A percentile compares a stretch with the other conserved stretches of the same genome.
Evolutionary conservation across 2,113 vertebrate genomes (phyloP).

Genomic region (Petrocephalus microphthalmus): DNA sequence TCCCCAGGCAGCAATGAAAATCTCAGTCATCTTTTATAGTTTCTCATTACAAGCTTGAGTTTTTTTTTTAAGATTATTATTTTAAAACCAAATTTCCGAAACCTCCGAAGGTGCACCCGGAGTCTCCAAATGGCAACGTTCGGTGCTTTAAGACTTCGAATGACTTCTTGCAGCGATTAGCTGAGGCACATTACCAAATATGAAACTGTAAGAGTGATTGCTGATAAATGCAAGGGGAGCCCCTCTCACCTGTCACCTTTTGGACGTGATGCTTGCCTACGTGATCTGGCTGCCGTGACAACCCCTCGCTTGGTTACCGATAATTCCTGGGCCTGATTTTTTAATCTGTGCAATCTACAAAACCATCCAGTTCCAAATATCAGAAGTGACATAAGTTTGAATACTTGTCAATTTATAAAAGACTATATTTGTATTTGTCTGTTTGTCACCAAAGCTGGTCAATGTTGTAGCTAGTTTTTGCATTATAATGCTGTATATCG

Average conservation of each 20-base stretch:
- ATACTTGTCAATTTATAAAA: neutral
- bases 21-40: slow-evolving; percentile 12
- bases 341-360: neutral
- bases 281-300: neutral
- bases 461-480: neutral
- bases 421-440: neutral
- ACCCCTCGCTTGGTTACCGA: slow-evolving; percentile 23
- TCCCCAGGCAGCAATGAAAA: slow-evolving; percentile 3
- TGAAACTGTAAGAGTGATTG: neutral
- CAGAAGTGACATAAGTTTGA: neutral
- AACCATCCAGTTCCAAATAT: neutral
- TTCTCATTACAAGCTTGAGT: neutral
- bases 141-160: neutral
- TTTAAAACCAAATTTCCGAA: neutral
- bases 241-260: slow-evolving; percentile 15
- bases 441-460: neutral
- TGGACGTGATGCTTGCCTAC: slow-evolving; percentile 10
- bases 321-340: slow-evolving; percentile 7
- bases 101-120: neutral
- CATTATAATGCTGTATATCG: neutral
- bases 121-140: neutral
- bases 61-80: neutral
- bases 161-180: slow-evolving; percentile 3
- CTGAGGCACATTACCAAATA: neutral
- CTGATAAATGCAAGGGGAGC: slow-evolving; percentile 32